Base-by-base conservation (phyloP, 2,888 invertebrate genomes). In the Clostera curtula region DNA sequence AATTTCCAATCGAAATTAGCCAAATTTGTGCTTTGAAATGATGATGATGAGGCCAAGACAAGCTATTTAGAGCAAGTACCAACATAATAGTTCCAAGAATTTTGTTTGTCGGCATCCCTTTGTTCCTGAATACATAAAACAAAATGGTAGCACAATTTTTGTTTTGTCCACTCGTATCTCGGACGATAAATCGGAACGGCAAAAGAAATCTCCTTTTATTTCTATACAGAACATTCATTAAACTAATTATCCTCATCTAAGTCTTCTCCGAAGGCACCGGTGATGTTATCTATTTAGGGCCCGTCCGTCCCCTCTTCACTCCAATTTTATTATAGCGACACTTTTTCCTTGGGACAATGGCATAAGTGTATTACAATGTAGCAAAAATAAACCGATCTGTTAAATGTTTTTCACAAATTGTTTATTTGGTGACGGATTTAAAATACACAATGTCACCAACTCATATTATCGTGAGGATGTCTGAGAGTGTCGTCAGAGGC, bases 241-340 rank as follows among this genome's bases (percentile, higher is more conserved):
- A 63, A 57, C 57, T 73, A 70, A 73, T 71, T 72, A 71, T 56
- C 49, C 51, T 44, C 53, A 49, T 54, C 58, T 58, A 49, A 56
- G 55, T 49, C 52, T 36, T 39, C 37, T 47, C 46, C 29, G 52
- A 56, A 60, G 43, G 50, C 42, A 49, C 45, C 45, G 38, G 46
- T 57, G 68, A 61, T 61, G 57, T 56, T 69, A 73, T 72, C 69
- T 65, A 50, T 55, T 51, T 46, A 48, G 43, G 45, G 24, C 37
- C 40, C 46, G 46, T 48, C 43, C 42, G 49, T 55, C 54, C 57
- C 56, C 47, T 56, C 59, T 61, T 58, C 56, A 44, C 51, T 62
- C 64, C 66, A 69, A 70, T 71, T 63, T 61, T 63, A 64, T 73
- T 72, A 71, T 49, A 49, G 41, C 43, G 51, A 57, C 56, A 54